Percentiles rank a stretch among this genome's conserved stretches.
These are phyloP conservation scores for Bimastos eiseni DNA, from an alignment of 2,888 invertebrate genomes.

Conservation along the genomic window DNA sequence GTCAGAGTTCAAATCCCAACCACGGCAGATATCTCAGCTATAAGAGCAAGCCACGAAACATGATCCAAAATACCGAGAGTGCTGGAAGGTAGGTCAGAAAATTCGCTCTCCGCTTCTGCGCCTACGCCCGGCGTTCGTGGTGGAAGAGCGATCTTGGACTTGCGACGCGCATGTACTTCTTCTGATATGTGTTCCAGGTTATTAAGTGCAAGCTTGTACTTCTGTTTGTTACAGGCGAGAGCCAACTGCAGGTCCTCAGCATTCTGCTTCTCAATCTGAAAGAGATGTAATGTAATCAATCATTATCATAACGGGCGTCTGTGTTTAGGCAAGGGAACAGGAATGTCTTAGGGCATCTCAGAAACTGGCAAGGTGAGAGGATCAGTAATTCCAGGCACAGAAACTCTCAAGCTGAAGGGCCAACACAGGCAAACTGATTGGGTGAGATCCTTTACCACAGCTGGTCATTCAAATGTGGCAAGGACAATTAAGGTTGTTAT, in stretches of 20 bases:
- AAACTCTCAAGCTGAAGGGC: too few relatives aligned
- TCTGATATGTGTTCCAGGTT: conserved; percentile 87
- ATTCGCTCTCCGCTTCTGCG: conserved; percentile 27
- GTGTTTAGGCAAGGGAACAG: too few relatives aligned
- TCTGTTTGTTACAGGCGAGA: conserved; percentile 77
- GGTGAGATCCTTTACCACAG: too few relatives aligned
- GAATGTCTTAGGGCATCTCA: too few relatives aligned
- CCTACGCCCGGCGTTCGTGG: conserved; percentile 33
- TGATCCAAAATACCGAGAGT: conserved; percentile 28
- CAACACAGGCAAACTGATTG: too few relatives aligned
- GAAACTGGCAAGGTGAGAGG: too few relatives aligned
- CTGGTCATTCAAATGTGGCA: too few relatives aligned
- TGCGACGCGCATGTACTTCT: conserved; percentile 67
- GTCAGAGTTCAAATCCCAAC: too few relatives aligned
- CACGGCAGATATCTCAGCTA: too few relatives aligned
- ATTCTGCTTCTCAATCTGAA: conserved; percentile 73
- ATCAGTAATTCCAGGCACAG: too few relatives aligned
- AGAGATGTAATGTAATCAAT: not conserved
- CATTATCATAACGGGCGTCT: too few relatives aligned
- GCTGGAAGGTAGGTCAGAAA: conserved; percentile 27
- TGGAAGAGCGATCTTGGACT: conserved; percentile 17
- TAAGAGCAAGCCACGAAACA: not conserved
- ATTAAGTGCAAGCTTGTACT: conserved; percentile 80
- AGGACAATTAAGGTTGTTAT: too few relatives aligned
- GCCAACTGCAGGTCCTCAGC: conserved; percentile 81